Conservation (phyloP, 2,888 invertebrate species). For the Drosophila testacea region DNA sequence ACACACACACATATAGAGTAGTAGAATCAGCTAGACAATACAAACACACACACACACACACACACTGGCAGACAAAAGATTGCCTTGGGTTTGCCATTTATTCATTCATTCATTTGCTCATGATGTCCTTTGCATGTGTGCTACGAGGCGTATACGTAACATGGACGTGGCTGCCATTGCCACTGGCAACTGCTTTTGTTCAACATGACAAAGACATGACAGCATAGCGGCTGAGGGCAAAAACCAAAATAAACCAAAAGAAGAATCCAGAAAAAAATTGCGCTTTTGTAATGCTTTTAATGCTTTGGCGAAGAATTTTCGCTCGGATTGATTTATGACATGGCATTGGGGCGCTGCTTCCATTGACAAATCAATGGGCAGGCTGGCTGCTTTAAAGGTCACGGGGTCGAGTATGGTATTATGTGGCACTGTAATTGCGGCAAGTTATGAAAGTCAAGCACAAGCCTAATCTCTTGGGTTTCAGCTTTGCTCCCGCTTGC, state of each 20-base stretch:
- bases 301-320: constrained; percentile 62
- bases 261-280: constrained; percentile 39
- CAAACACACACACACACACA: constrained; percentile 17
- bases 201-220: constrained; percentile 81
- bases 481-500: constrained; percentile 12
- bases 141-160: constrained; percentile 70
- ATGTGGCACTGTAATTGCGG: constrained; percentile 43
- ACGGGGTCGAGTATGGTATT: constrained; percentile 19
- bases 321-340: constrained; percentile 74
- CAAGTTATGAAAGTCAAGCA: constrained; percentile 48
- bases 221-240: constrained; percentile 46
- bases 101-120: constrained; percentile 49
- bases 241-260: constrained; percentile 19
- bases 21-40: constrained; percentile 31
- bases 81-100: constrained; percentile 61
- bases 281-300: constrained; percentile 75
- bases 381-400: constrained; percentile 27
- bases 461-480: constrained; percentile 45
- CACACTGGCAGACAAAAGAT: constrained; percentile 64
- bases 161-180: constrained; percentile 39
- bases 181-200: constrained; percentile 65
- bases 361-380: constrained; percentile 60
- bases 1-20: constrained; percentile 11
- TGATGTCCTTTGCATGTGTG: constrained; percentile 70
- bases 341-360: constrained; percentile 5